Evolutionary conservation across 2,113 vertebrate genomes (phyloP).

Genomic region (Protobothrops mucrosquamatus): DNA sequence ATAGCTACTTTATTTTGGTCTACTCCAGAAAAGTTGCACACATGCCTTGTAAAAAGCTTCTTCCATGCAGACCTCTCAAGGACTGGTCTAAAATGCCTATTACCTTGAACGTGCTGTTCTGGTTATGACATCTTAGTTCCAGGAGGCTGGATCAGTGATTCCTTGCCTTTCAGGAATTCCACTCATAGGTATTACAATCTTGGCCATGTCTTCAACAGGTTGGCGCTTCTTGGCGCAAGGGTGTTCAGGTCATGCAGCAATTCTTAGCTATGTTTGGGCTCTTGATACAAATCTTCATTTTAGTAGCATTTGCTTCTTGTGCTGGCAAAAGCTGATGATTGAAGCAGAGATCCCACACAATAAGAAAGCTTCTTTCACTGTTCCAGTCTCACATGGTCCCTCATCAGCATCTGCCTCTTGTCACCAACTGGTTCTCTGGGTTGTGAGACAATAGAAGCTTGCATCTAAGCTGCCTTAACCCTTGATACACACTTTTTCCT

Average conservation of each 20-base stretch:
- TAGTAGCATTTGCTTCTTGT: slow-evolving; percentile 54
- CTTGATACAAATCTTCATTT: background rate
- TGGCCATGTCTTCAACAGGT: background rate
- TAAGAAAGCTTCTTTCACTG: slow-evolving; percentile 68
- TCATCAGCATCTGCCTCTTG: slow-evolving; percentile 71
- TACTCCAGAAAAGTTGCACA: background rate
- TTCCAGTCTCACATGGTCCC: slow-evolving; percentile 60
- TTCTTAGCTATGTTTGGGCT: background rate
- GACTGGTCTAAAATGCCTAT: slow-evolving; percentile 15
- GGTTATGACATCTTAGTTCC: background rate
- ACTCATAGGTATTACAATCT: fast-evolving
- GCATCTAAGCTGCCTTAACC: slow-evolving; percentile 22
- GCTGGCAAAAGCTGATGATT: slow-evolving; percentile 40
- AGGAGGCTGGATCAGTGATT: background rate
- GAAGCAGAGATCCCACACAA: slow-evolving; percentile 41
- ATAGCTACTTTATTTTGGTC: background rate
- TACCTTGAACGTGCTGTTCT: background rate
- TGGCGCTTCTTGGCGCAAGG: background rate
- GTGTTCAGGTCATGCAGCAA: background rate
- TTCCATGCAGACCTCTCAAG: background rate
- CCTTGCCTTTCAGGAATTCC: background rate
- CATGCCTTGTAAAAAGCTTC: background rate
- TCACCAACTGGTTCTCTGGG: slow-evolving; percentile 69
- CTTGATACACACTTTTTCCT: slow-evolving; percentile 11
- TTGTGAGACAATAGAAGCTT: slow-evolving; percentile 35